Base-by-base conservation (phyloP, 2,113 vertebrate genomes). In the Tupaia chinensis region DNA sequence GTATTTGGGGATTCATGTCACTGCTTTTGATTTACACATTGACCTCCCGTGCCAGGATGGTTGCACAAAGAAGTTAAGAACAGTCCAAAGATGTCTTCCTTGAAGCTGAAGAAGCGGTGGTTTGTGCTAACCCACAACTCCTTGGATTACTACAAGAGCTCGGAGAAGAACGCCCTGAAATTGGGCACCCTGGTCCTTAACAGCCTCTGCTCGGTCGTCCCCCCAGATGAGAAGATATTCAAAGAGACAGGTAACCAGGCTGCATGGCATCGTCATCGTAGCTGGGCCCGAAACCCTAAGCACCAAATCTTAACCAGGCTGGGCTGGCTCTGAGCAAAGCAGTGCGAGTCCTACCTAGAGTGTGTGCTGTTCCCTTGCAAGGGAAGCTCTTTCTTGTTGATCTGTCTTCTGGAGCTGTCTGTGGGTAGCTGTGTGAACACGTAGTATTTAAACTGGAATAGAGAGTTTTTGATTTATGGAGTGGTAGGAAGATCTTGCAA, bases 111-210 rank as follows among this genome's bases (percentile, higher is more conserved):
- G 98, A 99, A 99, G 93, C 99, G 99, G 80, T 99, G 99, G 99
- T 99, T 99, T 98, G 99, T 99, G 80, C 99, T 99, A 1, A 99
- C 99, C 0, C 99, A 99, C 97, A 99, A 99, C 92, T 99, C 99
- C 69, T 98, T 99, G 97, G 99, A 99, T 97, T 99, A 99, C 97
- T 99, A 99, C 95, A 99, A 99, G 98, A 99, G 99, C 98, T 99
- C 99, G 0, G 99, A 99, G 98, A 99, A 99, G 74, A 99, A 98
- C 0, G 98, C 99, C 3, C 97, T 99, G 93, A 99, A 99, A 94
- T 95, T 99, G 98, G 99, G 99, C 29, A 99, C 99, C 0, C 97
- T 99, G 97, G 99, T 99, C 94, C 99, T 99, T 61, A 99, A 99
- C 98, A 99, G 99, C 97, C 99, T 99, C 88, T 99, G 99, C 97